Evolutionary conservation across 2,888 invertebrate genomes (phyloP), one percentile per base, ranked within the genome.

Genomic region (Ariolimax columbianus): DNA sequence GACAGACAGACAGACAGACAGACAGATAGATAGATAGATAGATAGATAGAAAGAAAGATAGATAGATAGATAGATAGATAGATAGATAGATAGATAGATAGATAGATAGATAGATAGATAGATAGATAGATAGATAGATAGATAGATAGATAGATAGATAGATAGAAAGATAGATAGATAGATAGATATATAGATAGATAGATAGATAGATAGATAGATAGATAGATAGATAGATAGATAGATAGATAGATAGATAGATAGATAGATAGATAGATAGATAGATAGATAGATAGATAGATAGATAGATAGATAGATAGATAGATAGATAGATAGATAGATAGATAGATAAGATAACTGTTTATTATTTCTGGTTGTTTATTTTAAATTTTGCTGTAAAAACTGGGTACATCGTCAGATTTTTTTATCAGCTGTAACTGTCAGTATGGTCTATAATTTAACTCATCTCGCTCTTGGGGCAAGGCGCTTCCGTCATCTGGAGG

Each of bases 131-230:
- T 33, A 30, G 63, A 63, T 63, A 63, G 63, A 63, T 63, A 63
- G 63, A 63, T 63, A 63, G 63, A 63, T 63, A 63, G 63, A 63
- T 63, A 30, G 63, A 30, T 63, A 63, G 63, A 63, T 63, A 63
- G 63, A 63, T 63, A 63, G 63, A 63, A 30, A 63, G 63, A 63
- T 63, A 63, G 63, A 63, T 63, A 63, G 63, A 63, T 63, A 63
- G 63, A 63, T 63, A 63, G 63, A 63, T 63, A 63, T n/a, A 63
- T 63, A 63, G 63, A 63, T 63, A 63, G 63, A 63, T 63, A 63
- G 63, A 63, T 63, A 63, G 63, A 63, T 63, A 63, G 63, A 63
- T 63, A 63, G 63, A 63, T 63, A 63, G 63, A 63, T 63, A 63
- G 63, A 63, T 63, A 30, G 63, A 30, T 63, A 63, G 63, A 63